Base-by-base conservation (phyloP, 2,888 invertebrate genomes). In the Kuschelorhynchus macadamiae region DNA sequence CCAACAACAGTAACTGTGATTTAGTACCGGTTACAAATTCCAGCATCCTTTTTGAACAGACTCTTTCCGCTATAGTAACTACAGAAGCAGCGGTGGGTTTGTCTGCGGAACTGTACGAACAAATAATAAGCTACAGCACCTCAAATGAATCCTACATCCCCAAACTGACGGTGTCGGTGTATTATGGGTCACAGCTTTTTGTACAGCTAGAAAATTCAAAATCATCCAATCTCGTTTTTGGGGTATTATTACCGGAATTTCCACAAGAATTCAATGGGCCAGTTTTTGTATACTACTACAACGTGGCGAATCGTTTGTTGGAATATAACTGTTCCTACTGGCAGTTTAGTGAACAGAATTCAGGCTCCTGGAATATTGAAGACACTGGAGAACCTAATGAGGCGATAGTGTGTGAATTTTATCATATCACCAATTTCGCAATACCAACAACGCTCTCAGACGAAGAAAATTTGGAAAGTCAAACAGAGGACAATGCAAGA, bases 321-420 rank as follows among this genome's bases (percentile, higher is more conserved):
- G 47, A 66, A 7, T 57, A 59, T 20, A 72, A 68, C 30, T 73
- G 73, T 47, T 71, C 71, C 8, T 67, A 61, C 32, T 73, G 73
- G 73, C 42, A 66, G 17, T 73, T 66, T 47, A 33, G 50, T 36
- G 18, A 52, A 3, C 0, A 20, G 14, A 1, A 12, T 12, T 14
- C 5, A 20, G 59, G 68, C 4, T 49, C 11, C 1, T 68, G 68
- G 68, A 25, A 46, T 18, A 21, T 33, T n/a, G 68, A 68, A 32
- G 30, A 33, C 18, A 64, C 52, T n/a, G 52, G 50, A 7, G 39
- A 25, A 16, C 30, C 18, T 12, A 47, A 57, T 14, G 25, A 30
- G 14, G 30, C 25, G 5, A 44, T 61, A 12, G 32, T 36, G 4
- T 70, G 70, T 16, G 44, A 67, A 14, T 71, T 59, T 55, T 70